Percentiles rank a stretch among this genome's conserved stretches.
These are phyloP conservation scores for Thecocarcelia acutangulata DNA, from an alignment of 2,888 invertebrate genomes.

Conservation along the genomic window DNA sequence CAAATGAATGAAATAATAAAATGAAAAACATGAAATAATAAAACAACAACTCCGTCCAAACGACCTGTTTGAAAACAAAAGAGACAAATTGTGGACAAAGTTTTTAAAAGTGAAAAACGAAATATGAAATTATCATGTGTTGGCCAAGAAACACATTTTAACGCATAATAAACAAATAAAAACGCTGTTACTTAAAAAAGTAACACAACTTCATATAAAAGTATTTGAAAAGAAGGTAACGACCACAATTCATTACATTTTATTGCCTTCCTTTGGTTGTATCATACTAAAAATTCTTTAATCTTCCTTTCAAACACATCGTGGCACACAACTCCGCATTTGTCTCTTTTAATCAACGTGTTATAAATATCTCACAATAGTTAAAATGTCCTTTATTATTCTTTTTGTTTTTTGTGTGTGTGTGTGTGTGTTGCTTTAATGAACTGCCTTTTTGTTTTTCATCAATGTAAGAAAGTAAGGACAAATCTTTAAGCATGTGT, in stretches of 20 bases:
- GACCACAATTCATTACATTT: conserved; percentile 48
- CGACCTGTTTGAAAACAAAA: conserved; percentile 60
- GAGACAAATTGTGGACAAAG: conserved; percentile 66
- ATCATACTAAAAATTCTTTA: conserved; percentile 27
- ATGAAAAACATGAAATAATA: conserved; percentile 23
- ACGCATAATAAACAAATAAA: conserved; percentile 67
- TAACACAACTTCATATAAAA: conserved; percentile 21
- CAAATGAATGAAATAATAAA: conserved; percentile 42
- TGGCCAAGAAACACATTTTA: conserved; percentile 67
- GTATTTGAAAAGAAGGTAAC: conserved; percentile 17
- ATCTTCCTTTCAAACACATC: conserved; percentile 11
- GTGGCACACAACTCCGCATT: conserved; percentile 39
- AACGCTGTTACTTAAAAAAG: conserved; percentile 35
- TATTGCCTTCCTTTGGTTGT: conserved; percentile 25
- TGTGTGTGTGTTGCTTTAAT: neutral
- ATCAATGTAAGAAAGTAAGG: conserved; percentile 6
- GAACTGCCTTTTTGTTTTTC: conserved; percentile 24
- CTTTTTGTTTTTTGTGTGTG: conserved; percentile 4
- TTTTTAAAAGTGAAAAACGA: conserved; percentile 18
- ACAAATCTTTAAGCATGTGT: conserved; percentile 70
- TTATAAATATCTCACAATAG: conserved; percentile 30
- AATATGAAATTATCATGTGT: conserved; percentile 63
- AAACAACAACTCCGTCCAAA: conserved; percentile 57
- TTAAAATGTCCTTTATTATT: conserved; percentile 14
- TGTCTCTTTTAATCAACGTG: conserved; percentile 41